Conservation (phyloP, 2,888 invertebrate species). For the Catocala fraxini region DNA sequence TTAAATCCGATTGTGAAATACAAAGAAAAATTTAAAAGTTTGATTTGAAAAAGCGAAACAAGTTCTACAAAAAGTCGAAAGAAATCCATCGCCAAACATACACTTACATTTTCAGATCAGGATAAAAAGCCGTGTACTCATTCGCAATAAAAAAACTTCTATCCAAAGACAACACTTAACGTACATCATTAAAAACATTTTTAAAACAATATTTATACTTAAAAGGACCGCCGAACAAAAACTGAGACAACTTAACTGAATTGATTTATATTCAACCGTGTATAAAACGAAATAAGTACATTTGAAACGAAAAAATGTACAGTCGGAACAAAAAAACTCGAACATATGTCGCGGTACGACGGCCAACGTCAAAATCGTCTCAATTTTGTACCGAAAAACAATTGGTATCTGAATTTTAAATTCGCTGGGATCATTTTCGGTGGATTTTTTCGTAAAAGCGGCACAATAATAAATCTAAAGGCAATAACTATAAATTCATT, state of each 20-base stretch:
- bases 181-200: slow-evolving; percentile 76
- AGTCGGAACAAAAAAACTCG: slow-evolving; percentile 52
- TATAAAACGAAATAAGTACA: slow-evolving; percentile 61
- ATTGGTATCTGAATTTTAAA: slow-evolving; percentile 85
- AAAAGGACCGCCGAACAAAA: slow-evolving; percentile 67
- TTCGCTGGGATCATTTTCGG: slow-evolving; percentile 80
- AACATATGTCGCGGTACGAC: slow-evolving; percentile 76
- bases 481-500: slow-evolving; percentile 88
- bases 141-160: slow-evolving; percentile 23
- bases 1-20: too few species aligned
- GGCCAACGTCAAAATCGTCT: slow-evolving; percentile 84
- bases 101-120: slow-evolving; percentile 34
- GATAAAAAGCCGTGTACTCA: slow-evolving; percentile 33
- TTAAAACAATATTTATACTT: slow-evolving; percentile 67
- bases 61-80: neutral
- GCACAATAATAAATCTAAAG: slow-evolving; percentile 80
- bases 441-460: slow-evolving; percentile 79
- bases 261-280: slow-evolving; percentile 71
- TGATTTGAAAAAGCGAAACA: neutral
- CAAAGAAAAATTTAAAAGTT: too few species aligned
- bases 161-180: slow-evolving; percentile 57
- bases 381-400: slow-evolving; percentile 84
- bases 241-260: slow-evolving; percentile 65
- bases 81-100: slow-evolving; percentile 2
- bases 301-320: slow-evolving; percentile 49